Evolutionary conservation across 2,113 vertebrate genomes (phyloP), one percentile per base, ranked within the genome.

Genomic region (Dipodomys ordii): DNA sequence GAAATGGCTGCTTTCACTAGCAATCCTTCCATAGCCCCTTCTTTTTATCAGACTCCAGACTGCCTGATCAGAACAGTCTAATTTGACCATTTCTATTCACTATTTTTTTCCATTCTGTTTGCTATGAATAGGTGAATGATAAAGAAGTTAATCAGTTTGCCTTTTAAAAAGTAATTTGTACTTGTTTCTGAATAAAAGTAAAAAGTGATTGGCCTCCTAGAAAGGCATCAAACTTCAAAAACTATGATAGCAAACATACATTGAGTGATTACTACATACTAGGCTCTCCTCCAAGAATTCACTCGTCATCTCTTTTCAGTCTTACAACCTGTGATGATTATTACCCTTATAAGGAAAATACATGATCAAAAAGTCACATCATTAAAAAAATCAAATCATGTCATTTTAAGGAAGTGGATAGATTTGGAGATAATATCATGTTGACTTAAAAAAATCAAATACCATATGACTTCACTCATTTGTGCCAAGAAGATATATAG

Each of bases 221-320:
- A 91, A 92, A 96, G 65, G 69, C 9, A 65, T 46, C 72, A 73
- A 10, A 62, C 16, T 44, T 88, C 30, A 32, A 81, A 53, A 71
- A 60, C 8, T 76, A 9, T 2, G 67, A 68, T 18, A 49, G 57
- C 28, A 62, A 71, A 83, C 7, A 22, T 15, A 60, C 16, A 76
- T 0, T 20, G 53, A 60, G 22, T 69, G 53, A 23, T 87, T 32
- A 20, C 60, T 1, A 19, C 0, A 1, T 3, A 18, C 4, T 32
- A 57, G 74, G n/a, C 28, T 53, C 30, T 77, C 32, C 57, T 81
- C 46, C 44, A 32, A 90, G 84, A 83, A 68, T 46, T 60, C 27
- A 15, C 1, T 1, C 5, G 18, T 77, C 57, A 67, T 27, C 7
- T 82, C 49, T 69, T 90, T 88, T 30, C 87, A 92, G 71, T 73